Evolutionary conservation across 2,888 invertebrate species (phyloP), one percentile per base, ranked within the genome.

Genomic region (Ichneumoninae sp.): DNA sequence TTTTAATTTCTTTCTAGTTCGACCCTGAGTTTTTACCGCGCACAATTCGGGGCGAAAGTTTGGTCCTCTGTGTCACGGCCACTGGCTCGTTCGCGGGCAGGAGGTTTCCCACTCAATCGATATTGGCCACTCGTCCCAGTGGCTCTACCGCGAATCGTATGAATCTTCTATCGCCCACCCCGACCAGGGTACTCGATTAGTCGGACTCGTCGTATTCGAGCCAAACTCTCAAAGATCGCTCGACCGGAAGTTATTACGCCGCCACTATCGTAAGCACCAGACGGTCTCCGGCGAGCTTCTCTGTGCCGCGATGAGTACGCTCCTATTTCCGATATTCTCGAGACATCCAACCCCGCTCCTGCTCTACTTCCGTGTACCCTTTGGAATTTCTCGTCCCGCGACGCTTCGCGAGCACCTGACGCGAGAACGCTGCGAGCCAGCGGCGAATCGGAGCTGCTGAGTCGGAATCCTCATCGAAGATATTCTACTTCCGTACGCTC

Each of bases 171-270:
- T 76, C n/a, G 68, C 40, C 52, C 26, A 26, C 54, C 68, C 70
- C 33, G 26, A 40, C 50, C 76, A 22, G 13, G 36, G 22, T 71
- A 33, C 71, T 76, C 79, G 79, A 76, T 82, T 71, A 84, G 74
- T 75, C 30, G 44, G 36, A 75, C 70, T 75, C 44, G 66, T 70
- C 44, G 66, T 60, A 72, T 84, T 54, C 54, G 72, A 68, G 71
- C 62, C 47, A 77, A 84, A 75, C 50, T 82, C 69, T 66, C 44
- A 50, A 68, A 66, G 57, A 33, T 33, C 75, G 50, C 68, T 79
- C 82, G 79, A 68, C 82, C 76, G 75, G 65, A 79, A 84, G 70
- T 76, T 84, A 84, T 82, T 75, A 75, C 75, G 47, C 60, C 36
- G 40, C 57, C 70, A 68, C 75, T 79, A 79, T 82, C 82, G 82